A percentile compares a stretch with the other conserved stretches of the same genome.
These are phyloP conservation scores for Serilophus lunatus DNA, from an alignment of 2,113 vertebrate species.

Conservation along the genomic window DNA sequence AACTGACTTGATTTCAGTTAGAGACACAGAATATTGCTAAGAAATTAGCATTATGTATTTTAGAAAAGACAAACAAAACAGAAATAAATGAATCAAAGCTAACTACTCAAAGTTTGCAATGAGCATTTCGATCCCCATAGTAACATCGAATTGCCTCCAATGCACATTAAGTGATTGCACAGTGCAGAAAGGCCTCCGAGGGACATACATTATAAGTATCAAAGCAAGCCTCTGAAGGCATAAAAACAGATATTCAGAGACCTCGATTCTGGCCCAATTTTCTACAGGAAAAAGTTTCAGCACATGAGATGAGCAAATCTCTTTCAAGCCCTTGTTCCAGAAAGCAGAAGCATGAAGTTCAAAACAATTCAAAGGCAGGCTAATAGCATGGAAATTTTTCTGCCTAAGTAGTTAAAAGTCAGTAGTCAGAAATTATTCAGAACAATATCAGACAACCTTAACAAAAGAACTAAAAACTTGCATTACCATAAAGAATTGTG, in stretches of 20 bases:
- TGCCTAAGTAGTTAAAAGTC: neutral
- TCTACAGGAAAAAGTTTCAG: neutral
- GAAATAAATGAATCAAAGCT: neutral
- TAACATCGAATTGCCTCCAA: neutral
- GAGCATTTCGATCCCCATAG: neutral
- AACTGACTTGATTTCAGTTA: neutral
- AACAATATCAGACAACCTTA: neutral
- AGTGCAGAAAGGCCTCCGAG: neutral
- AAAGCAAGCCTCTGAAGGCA: neutral
- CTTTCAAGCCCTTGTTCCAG: neutral
- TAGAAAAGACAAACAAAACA: neutral
- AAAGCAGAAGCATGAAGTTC: neutral
- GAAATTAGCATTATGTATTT: neutral
- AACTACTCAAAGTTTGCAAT: neutral
- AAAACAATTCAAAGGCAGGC: neutral
- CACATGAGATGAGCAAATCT: neutral
- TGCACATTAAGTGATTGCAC: neutral
- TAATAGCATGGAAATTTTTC: neutral
- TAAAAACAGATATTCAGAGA: neutral
- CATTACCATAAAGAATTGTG: neutral
- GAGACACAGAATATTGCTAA: neutral
- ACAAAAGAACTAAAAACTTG: neutral
- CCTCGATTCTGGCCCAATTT: neutral
- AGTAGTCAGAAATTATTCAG: neutral
- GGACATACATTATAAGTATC: neutral